These are phyloP conservation scores for Oryzias celebensis DNA, from an alignment of 2,113 vertebrate genomes.

Conservation along the genomic window DNA sequence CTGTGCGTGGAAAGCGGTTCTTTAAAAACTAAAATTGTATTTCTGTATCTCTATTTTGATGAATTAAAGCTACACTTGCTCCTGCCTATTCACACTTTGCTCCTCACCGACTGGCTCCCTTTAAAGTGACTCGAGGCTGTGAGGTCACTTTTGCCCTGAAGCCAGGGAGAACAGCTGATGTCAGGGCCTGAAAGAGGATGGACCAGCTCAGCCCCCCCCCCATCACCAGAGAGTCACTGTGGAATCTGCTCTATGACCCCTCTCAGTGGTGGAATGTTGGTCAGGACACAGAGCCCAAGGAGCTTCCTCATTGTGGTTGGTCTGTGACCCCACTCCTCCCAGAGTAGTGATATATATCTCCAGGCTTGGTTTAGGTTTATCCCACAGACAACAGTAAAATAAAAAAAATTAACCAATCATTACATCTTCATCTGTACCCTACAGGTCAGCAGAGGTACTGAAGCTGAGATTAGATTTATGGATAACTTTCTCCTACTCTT, in stretches of 20 bases:
- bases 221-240: conserved; percentile 49
- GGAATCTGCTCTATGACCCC: conserved; percentile 67
- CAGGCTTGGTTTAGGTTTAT: conserved; percentile 13
- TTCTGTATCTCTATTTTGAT: conserved; percentile 71
- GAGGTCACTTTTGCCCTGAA: conserved; percentile 84
- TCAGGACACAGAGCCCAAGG: conserved; percentile 32
- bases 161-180: conserved; percentile 86
- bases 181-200: conserved; percentile 57
- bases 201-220: conserved; percentile 46
- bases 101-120: conserved; percentile 85
- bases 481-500: conserved; percentile 11
- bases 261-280: conserved; percentile 49
- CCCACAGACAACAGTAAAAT: conserved; percentile 2
- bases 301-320: conserved; percentile 56
- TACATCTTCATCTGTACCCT: background rate
- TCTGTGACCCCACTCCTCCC: conserved; percentile 21
- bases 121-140: conserved; percentile 84
- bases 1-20: conserved; percentile 1
- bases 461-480: conserved; percentile 3
- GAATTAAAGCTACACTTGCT: conserved; percentile 71
- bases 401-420: background rate
- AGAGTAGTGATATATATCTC: conserved; percentile 4
- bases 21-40: conserved; percentile 24
- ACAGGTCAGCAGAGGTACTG: background rate
- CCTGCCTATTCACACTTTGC: conserved; percentile 71